Evolutionary conservation across 2,797 vertebrate species (phyloP).

Genomic region (Artibeus lituratus): DNA sequence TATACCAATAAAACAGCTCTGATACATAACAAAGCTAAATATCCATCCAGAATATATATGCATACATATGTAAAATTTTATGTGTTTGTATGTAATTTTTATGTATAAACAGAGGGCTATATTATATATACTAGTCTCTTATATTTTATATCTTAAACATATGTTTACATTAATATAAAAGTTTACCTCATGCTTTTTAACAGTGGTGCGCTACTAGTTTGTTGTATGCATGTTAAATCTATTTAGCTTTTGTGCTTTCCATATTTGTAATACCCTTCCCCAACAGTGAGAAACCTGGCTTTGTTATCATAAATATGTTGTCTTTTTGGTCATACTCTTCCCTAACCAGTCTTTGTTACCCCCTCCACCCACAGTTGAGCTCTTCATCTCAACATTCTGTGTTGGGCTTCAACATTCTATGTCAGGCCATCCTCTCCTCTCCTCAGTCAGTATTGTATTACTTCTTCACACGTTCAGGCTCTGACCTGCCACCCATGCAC

Average conservation of each 20-base stretch:
- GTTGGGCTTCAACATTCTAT: not conserved
- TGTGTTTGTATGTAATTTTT: not conserved
- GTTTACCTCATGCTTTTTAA: not conserved
- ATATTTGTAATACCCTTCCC: not conserved
- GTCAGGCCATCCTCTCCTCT: not conserved
- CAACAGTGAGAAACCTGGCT: not conserved
- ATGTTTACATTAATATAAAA: not conserved
- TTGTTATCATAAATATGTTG: not conserved
- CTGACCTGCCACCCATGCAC: not conserved
- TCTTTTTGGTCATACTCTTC: not conserved
- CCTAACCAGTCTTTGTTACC: not conserved
- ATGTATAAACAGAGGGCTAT: not conserved
- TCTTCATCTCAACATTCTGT: not conserved
- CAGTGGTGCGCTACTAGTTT: not conserved
- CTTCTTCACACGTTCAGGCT: not conserved
- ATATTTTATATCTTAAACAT: not conserved
- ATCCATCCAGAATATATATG: not conserved
- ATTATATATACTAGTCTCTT: not conserved
- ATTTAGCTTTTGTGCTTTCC: not conserved
- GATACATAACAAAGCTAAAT: not conserved
- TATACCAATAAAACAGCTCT: constrained; percentile 30
- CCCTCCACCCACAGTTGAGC: not conserved
- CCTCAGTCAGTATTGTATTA: not conserved
- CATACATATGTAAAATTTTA: not conserved
- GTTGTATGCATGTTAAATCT: not conserved